phyloP scores from a whole-genome alignment of 92 coral and sea anemone genomes.

The Bergia puertoricense region DNA sequence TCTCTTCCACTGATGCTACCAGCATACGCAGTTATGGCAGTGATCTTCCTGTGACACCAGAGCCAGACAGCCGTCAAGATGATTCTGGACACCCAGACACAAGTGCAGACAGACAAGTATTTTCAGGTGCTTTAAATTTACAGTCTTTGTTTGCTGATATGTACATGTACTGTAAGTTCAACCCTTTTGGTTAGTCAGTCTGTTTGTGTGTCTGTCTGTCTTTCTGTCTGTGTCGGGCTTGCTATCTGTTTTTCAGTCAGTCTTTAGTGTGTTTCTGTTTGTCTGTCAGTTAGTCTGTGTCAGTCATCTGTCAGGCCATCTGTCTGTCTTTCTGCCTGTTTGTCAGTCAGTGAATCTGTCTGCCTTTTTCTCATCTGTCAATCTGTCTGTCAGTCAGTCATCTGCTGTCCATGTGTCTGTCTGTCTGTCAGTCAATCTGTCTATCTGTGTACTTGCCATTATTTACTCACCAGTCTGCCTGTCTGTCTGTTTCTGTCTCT shows the following conservation, averaged over 20 bases:
- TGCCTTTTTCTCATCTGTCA: not conserved
- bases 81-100: conserved; percentile 41
- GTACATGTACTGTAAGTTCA: no score
- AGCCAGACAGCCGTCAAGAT: conserved; percentile 34
- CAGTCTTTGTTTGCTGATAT: not conserved
- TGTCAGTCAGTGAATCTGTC: no score
- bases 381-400: not conserved
- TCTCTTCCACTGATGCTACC: conserved; percentile 63
- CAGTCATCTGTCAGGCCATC: not conserved
- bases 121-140: conserved; percentile 44
- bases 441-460: not conserved
- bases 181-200: not conserved
- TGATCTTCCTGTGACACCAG: conserved; percentile 59
- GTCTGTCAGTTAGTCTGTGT: no score
- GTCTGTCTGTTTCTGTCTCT: not conserved
- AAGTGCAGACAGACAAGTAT: conserved; percentile 34
- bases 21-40: conserved; percentile 65
- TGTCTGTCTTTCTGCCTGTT: not conserved
- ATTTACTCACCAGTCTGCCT: not conserved
- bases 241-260: no score
- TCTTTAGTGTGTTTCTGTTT: no score
- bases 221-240: no score
- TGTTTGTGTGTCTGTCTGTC: not conserved
- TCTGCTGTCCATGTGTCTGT: not conserved
- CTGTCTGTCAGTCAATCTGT: not conserved